A percentile compares a stretch with the other conserved stretches of the same genome.
phyloP scores from a whole-genome alignment of 2,113 vertebrate genomes.

The Tragulus kanchil region DNA sequence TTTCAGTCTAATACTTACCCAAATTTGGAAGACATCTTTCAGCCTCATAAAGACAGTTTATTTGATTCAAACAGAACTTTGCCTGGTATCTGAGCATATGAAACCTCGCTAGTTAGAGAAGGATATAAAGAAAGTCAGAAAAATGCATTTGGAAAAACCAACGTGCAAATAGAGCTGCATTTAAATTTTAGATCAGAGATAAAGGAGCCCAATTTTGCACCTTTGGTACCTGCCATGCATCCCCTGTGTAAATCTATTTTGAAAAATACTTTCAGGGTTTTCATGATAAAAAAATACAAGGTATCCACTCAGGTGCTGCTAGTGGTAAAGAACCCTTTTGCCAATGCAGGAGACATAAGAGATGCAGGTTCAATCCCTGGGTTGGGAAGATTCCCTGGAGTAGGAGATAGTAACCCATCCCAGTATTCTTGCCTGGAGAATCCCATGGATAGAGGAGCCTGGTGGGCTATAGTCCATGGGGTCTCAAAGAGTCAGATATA shows the following conservation, averaged over 20 bases:
- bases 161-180: neutral
- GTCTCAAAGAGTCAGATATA: too few species aligned
- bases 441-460: too few species aligned
- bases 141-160: neutral
- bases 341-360: too few species aligned
- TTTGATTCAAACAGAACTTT: neutral
- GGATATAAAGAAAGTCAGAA: neutral
- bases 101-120: neutral
- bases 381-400: too few species aligned
- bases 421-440: too few species aligned
- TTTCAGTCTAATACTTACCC: slow-evolving; percentile 41
- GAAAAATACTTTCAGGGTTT: neutral
- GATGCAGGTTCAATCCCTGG: too few species aligned
- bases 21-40: neutral
- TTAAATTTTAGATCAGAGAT: neutral
- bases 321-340: too few species aligned
- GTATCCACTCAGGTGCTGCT: too few species aligned
- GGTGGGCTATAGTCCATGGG: too few species aligned
- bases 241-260: neutral
- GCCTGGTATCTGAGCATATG: neutral
- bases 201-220: neutral
- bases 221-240: neutral
- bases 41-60: neutral
- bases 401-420: too few species aligned
- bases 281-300: neutral